phyloP scores from a whole-genome alignment of 2,888 invertebrate species.

The Drosophila mercatorum region DNA sequence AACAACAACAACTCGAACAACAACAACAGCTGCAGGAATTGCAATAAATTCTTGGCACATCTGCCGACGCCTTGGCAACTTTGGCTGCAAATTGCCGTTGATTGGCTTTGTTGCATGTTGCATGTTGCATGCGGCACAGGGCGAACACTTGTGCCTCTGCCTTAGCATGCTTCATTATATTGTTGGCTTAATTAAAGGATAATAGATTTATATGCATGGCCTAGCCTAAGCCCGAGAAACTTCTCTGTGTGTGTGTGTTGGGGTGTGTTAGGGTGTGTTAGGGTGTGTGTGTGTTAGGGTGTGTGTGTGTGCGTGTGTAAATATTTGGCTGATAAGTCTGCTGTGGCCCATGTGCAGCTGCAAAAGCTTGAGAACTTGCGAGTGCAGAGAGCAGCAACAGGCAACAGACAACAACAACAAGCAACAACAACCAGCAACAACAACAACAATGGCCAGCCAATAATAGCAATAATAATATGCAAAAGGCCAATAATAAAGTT shows the following conservation, averaged over 20 bases:
- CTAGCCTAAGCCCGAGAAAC: slow-evolving; percentile 38
- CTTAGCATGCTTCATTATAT: slow-evolving; percentile 71
- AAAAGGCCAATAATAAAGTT: slow-evolving; percentile 39
- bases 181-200: slow-evolving; percentile 74
- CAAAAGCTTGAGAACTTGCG: slow-evolving; percentile 5
- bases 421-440: background rate
- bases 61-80: slow-evolving; percentile 55
- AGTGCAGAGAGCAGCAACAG: background rate
- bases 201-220: slow-evolving; percentile 73
- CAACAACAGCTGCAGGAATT: slow-evolving; percentile 18
- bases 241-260: background rate
- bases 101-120: slow-evolving; percentile 65
- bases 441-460: slow-evolving; percentile 32
- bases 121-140: slow-evolving; percentile 19
- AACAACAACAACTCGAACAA: background rate
- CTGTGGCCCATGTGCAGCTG: slow-evolving; percentile 19
- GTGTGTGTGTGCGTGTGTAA: background rate
- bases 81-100: slow-evolving; percentile 72
- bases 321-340: slow-evolving; percentile 1
- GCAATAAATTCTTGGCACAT: slow-evolving; percentile 73
- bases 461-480: slow-evolving; percentile 33
- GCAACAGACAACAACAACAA: background rate
- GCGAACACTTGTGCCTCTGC: slow-evolving; percentile 48
- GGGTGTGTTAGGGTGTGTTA: background rate
- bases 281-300: background rate